Base-by-base conservation (phyloP, 2,888 invertebrate genomes). In the Chesias legatella region DNA sequence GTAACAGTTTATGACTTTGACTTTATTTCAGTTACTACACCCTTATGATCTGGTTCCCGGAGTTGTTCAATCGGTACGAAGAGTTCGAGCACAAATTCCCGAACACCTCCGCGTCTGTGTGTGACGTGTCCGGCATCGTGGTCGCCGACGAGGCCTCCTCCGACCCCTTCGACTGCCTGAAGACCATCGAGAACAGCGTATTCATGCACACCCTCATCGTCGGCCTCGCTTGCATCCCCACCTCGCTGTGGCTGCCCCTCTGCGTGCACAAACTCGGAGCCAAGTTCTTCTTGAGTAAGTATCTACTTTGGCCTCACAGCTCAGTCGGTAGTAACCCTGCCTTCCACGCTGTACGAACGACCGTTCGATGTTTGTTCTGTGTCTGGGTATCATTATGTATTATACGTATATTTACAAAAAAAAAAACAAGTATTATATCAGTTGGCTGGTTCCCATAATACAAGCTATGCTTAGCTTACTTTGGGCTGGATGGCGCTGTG, bases 1-100 rank as follows among this genome's bases (percentile, higher is more conserved):
- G n/a, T n/a, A n/a, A n/a, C n/a, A n/a, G n/a, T n/a, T 17, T 17
- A 17, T 3, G 3, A 17, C 13, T 17, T 3, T 3, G 5, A 32
- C 8, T 29, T 34, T 0, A 23, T 60, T 64, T n/a, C 83, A 96
- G 96, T 67, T 96, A 96, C 81, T 96, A 96, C 75, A 96, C 96
- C 5, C 82, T 96, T 27, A 96, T 95, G 94, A 92, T 96, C 73
- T 97, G 96, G 96, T 96, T 96, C 81, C 96, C 96, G 7, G 96
- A 96, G 75, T 79, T 96, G 60, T 96, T 96, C 82, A 92, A 92
- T 76, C 92, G 96, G 36, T 94, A 94, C 75, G 94, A 94, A 63
- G 92, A 92, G 59, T 94, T 91, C 71, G 94, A 94, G 66, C 68
- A 77, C 13, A 71, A 80, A 1, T 88, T 93, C 88, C 94, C 94